Evolutionary conservation across 2,888 invertebrate genomes (phyloP).

Genomic region (Ashinkailepas kermadecensis): DNA sequence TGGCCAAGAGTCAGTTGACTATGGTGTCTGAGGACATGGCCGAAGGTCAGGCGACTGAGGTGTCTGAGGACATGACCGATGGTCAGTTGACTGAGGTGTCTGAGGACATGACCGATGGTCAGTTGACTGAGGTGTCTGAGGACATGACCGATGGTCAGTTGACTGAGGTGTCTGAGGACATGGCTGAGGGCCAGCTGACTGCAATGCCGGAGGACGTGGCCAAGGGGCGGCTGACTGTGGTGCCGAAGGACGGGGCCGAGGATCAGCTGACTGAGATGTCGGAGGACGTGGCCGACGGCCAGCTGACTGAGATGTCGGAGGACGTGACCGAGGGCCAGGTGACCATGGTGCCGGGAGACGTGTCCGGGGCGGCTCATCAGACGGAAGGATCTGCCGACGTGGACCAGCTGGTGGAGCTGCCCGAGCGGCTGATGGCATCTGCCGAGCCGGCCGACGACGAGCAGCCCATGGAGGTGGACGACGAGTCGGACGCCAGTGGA

Average conservation of each 20-base stretch:
- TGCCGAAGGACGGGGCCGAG: neutral
- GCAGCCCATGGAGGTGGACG: neutral
- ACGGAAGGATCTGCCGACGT: neutral
- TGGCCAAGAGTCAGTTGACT: neutral
- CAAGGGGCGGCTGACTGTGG: neutral
- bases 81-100: too few relatives aligned
- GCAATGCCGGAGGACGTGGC: too few relatives aligned
- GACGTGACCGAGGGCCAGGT: neutral
- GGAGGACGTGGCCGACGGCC: neutral
- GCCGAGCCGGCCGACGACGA: neutral
- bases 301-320: neutral
- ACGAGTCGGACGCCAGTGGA: neutral
- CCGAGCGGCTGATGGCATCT: neutral
- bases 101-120: too few relatives aligned
- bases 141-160: too few relatives aligned
- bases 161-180: too few relatives aligned
- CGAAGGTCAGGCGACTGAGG: neutral
- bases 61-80: too few relatives aligned
- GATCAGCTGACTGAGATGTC: neutral
- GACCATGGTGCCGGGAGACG: neutral
- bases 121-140: too few relatives aligned
- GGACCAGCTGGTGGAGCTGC: conserved; percentile 1
- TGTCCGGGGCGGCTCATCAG: neutral
- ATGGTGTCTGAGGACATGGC: neutral
- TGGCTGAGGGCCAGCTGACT: too few relatives aligned